These are phyloP conservation scores for Nyctibius grandis DNA, from an alignment of 2,797 vertebrate genomes.

Conservation along the genomic window DNA sequence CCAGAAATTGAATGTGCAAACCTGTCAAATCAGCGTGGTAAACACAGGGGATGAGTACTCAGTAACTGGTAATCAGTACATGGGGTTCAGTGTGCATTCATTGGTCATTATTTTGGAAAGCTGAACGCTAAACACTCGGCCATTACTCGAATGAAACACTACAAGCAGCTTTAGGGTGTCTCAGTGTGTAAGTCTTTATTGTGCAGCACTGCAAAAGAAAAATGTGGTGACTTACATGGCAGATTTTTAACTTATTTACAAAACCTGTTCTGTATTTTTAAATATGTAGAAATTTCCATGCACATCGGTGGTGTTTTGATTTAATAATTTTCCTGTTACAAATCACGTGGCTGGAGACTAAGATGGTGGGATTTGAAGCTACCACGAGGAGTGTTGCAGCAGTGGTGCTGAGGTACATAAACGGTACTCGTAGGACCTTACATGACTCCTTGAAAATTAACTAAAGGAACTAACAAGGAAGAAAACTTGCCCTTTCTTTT, in stretches of 20 bases:
- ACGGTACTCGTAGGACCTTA: neutral
- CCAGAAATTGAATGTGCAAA: neutral
- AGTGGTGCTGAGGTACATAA: neutral
- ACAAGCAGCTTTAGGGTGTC: neutral
- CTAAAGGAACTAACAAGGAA: constrained; percentile 28
- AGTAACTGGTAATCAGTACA: neutral
- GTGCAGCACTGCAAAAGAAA: neutral
- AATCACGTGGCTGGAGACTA: neutral
- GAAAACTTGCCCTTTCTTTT: constrained; percentile 19
- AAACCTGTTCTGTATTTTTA: neutral
- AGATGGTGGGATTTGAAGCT: neutral
- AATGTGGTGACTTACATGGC: neutral
- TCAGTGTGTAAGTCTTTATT: neutral
- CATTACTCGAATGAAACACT: neutral
- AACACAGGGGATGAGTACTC: neutral
- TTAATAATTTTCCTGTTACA: neutral
- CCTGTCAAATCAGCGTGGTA: neutral
- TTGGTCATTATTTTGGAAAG: neutral
- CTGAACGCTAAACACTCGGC: neutral
- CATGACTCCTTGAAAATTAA: neutral
- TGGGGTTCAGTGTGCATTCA: neutral
- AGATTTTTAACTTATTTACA: neutral
- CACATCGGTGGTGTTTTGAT: neutral
- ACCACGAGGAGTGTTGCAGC: neutral
- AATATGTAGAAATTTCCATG: neutral